Conservation (phyloP, 2,113 vertebrate genomes). For the Pluvianellus socialis region DNA sequence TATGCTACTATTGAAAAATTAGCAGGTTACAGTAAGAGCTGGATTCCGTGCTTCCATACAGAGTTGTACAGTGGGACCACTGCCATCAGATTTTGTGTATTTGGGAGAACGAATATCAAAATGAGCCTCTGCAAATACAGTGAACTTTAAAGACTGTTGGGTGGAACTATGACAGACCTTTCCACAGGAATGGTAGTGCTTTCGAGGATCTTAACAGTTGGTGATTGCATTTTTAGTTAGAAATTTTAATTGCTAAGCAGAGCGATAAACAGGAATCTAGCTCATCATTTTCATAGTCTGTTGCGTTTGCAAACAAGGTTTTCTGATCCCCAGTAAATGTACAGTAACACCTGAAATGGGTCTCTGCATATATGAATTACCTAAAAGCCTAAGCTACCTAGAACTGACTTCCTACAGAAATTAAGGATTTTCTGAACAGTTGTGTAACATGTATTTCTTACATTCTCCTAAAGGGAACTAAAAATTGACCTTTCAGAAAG, state of each 20-base stretch:
- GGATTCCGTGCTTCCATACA: background rate
- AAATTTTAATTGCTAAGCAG: background rate
- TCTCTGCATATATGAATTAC: background rate
- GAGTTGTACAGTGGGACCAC: background rate
- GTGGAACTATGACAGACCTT: background rate
- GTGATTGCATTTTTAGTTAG: background rate
- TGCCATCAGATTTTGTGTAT: background rate
- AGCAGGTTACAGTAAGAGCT: background rate
- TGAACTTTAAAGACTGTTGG: background rate
- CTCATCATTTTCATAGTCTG: background rate
- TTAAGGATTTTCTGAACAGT: background rate
- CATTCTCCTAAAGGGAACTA: background rate
- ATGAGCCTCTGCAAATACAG: background rate
- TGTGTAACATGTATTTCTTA: background rate
- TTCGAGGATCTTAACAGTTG: background rate
- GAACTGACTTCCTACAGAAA: background rate
- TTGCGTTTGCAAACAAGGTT: background rate
- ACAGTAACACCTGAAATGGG: background rate
- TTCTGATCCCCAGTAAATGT: background rate
- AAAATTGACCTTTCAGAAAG: constrained; percentile 19
- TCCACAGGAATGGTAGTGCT: background rate
- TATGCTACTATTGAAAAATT: background rate
- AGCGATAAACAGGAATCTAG: background rate
- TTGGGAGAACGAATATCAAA: background rate
- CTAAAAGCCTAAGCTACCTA: background rate